Conservation (phyloP, 2,113 vertebrate genomes). For the Alligator sinensis region DNA sequence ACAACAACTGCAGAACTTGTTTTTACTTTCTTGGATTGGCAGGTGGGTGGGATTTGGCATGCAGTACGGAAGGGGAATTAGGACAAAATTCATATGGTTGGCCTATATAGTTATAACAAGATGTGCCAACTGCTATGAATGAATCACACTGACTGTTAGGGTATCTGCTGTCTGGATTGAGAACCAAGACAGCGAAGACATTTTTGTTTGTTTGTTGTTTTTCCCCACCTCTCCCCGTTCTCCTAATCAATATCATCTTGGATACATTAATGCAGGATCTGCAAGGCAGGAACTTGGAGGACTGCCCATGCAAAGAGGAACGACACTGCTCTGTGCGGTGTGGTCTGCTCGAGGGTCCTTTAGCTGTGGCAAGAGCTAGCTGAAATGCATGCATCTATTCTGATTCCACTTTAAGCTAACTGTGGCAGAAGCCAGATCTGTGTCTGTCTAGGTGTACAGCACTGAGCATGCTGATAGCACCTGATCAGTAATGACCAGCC, state of each 20-base stretch:
- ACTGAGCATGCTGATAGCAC: conserved; percentile 5
- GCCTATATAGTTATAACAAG: not conserved
- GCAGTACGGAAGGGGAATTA: not conserved
- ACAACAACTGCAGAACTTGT: not conserved
- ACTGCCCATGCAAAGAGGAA: conserved; percentile 16
- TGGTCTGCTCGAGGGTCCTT: conserved; percentile 6
- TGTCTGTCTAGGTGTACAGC: conserved; percentile 23
- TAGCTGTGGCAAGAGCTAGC: not conserved
- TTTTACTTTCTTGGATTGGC: not conserved
- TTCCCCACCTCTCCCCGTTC: not conserved
- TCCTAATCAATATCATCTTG: not conserved
- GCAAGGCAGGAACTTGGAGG: conserved; percentile 40
- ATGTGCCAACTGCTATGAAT: not conserved
- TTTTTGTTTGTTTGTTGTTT: not conserved
- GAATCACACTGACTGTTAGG: not conserved
- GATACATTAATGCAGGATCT: not conserved
- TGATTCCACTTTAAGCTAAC: conserved; percentile 52
- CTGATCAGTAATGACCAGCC: not conserved
- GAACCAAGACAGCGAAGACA: not conserved
- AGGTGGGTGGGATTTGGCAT: not conserved
- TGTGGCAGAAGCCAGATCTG: conserved; percentile 13
- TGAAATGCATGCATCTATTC: conserved; percentile 29
- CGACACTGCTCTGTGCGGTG: not conserved
- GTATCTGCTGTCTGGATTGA: not conserved
- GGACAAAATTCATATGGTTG: not conserved